Conservation (phyloP, 1,140 invertebrate species). For the Pomacea maculata region DNA sequence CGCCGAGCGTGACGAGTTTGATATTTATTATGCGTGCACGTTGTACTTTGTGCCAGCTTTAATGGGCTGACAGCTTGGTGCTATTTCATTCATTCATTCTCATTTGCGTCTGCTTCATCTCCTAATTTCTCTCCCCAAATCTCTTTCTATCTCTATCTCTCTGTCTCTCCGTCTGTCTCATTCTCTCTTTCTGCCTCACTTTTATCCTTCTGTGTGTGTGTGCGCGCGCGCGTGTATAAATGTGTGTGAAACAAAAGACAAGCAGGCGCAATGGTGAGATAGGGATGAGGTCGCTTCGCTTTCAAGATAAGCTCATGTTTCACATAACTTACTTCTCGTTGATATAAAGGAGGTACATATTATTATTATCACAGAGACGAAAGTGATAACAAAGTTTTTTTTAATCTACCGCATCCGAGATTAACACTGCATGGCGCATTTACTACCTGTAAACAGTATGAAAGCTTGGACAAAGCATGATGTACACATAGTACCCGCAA, state of each 20-base stretch:
- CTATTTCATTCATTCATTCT: neutral
- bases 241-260: neutral
- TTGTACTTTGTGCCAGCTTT: neutral
- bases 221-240: slow-evolving; percentile 3
- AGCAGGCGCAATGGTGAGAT: neutral
- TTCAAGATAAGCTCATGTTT: too few species aligned
- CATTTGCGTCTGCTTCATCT: neutral
- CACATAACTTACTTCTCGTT: neutral
- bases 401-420: neutral
- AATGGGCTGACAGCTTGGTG: too few species aligned
- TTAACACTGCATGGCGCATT: neutral
- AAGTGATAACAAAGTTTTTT: neutral
- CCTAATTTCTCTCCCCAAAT: neutral
- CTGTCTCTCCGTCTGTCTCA: neutral
- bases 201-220: neutral
- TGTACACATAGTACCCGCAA: too few species aligned
- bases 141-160: neutral
- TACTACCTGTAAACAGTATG: too few species aligned
- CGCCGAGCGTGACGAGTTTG: neutral
- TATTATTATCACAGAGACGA: neutral
- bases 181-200: neutral
- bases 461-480: too few species aligned
- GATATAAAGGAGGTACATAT: neutral
- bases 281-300: neutral
- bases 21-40: neutral